These are phyloP conservation scores for Euzetes globulus DNA, from an alignment of 2,888 invertebrate genomes.

Conservation along the genomic window DNA sequence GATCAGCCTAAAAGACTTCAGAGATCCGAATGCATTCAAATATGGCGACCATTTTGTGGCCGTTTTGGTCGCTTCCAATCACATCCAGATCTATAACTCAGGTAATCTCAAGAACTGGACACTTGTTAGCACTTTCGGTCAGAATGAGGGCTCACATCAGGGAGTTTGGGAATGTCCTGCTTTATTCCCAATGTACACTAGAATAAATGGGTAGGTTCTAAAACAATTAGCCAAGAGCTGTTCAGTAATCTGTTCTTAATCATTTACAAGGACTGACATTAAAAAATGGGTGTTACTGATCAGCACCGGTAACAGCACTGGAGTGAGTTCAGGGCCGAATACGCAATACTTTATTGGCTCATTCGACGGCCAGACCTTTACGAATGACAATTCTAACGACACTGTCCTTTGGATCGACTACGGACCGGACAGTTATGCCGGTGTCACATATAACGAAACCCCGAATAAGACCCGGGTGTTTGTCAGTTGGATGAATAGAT, in stretches of 20 bases:
- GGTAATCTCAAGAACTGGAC: constrained; percentile 25
- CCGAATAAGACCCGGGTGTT: constrained; percentile 3
- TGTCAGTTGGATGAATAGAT: constrained; percentile 23
- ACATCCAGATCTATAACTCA: constrained; percentile 25
- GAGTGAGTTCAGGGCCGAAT: not conserved
- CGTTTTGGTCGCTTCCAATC: constrained; percentile 22
- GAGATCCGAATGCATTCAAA: constrained; percentile 24
- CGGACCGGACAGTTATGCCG: constrained; percentile 36
- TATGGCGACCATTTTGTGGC: constrained; percentile 24
- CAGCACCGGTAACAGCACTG: too few species aligned
- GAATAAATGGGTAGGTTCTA: not conserved
- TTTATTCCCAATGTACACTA: not conserved
- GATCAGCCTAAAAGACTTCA: constrained; percentile 4
- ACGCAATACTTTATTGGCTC: constrained; percentile 34
- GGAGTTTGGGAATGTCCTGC: constrained; percentile 35
- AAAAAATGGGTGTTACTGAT: not conserved
- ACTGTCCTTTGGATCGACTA: constrained; percentile 27
- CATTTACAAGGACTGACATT: not conserved
- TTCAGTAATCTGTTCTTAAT: not conserved
- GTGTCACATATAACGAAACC: not conserved
- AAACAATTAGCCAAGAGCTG: not conserved
- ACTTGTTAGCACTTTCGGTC: not conserved
- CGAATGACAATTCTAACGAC: not conserved
- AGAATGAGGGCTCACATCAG: not conserved
- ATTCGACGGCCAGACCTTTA: constrained; percentile 32